Evolutionary conservation across 2,888 invertebrate species (phyloP).

Genomic region (Junonia oenone): DNA sequence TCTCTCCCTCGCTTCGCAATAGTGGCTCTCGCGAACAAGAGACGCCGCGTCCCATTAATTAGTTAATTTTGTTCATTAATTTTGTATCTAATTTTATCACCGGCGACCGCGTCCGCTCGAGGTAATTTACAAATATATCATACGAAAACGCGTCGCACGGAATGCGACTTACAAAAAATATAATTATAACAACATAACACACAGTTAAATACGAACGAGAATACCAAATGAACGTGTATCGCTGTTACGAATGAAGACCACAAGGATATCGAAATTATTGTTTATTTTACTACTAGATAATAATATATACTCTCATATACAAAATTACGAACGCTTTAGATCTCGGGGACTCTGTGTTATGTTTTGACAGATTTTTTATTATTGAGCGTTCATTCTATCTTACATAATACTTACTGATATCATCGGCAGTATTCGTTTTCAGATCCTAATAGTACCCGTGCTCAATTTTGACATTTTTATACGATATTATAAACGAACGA

Average conservation of each 20-base stretch:
- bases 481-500: constrained; percentile 63
- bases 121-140: constrained; percentile 73
- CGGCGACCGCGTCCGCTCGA: constrained; percentile 72
- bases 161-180: constrained; percentile 55
- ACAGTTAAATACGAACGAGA: constrained; percentile 51
- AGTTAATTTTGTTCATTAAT: constrained; percentile 41
- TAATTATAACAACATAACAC: constrained; percentile 44
- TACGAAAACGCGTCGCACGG: constrained; percentile 58
- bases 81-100: constrained; percentile 76
- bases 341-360: constrained; percentile 32
- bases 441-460: constrained; percentile 76
- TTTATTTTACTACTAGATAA: constrained; percentile 41
- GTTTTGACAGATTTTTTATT: constrained; percentile 34
- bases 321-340: constrained; percentile 55
- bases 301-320: constrained; percentile 49
- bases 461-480: constrained; percentile 63
- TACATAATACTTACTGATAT: constrained; percentile 55
- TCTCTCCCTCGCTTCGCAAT: constrained; percentile 19
- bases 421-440: constrained; percentile 71
- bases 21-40: constrained; percentile 33
- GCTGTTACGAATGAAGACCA: constrained; percentile 76
- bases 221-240: constrained; percentile 67
- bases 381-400: constrained; percentile 51
- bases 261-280: constrained; percentile 73
- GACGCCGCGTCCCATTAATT: constrained; percentile 52